phyloP scores from a whole-genome alignment of 2,113 vertebrate species.

The Petrocephalus microphthalmus region DNA sequence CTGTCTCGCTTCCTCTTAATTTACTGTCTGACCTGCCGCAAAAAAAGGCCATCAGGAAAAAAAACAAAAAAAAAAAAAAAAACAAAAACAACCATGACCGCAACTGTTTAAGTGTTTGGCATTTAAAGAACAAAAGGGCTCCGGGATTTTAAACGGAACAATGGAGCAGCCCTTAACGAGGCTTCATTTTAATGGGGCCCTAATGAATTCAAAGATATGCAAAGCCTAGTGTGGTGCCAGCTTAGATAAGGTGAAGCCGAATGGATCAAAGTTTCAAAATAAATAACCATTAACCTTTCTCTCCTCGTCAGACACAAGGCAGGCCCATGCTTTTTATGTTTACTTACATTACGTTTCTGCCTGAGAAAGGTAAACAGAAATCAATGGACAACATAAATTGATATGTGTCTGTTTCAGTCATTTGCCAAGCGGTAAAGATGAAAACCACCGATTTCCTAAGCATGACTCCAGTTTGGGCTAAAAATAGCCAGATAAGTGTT shows the following conservation, averaged over 20 bases:
- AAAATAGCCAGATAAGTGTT: conserved; percentile 6
- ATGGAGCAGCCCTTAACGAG: conserved; percentile 22
- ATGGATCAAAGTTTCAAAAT: conserved; percentile 37
- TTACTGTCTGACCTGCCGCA: conserved; percentile 15
- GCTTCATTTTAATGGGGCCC: conserved; percentile 22
- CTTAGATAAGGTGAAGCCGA: conserved; percentile 31
- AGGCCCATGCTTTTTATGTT: neutral
- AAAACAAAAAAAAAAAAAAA: neutral
- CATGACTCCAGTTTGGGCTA: neutral
- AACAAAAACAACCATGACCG: neutral
- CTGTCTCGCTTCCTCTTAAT: conserved; percentile 27
- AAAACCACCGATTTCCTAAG: conserved; percentile 18
- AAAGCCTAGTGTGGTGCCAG: conserved; percentile 25
- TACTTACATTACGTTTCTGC: neutral
- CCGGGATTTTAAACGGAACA: conserved; percentile 15
- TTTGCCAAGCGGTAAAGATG: neutral
- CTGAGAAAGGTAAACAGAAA: neutral
- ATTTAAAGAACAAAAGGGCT: conserved; percentile 40
- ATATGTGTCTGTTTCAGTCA: neutral
- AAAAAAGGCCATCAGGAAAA: neutral
- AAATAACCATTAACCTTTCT: conserved; percentile 38
- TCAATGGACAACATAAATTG: neutral
- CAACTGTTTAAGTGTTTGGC: conserved; percentile 31
- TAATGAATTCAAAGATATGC: conserved; percentile 45
- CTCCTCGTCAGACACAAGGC: conserved; percentile 20